Evolutionary conservation across 2,888 invertebrate genomes (phyloP).

Genomic region (Ochlodes sylvanus): DNA sequence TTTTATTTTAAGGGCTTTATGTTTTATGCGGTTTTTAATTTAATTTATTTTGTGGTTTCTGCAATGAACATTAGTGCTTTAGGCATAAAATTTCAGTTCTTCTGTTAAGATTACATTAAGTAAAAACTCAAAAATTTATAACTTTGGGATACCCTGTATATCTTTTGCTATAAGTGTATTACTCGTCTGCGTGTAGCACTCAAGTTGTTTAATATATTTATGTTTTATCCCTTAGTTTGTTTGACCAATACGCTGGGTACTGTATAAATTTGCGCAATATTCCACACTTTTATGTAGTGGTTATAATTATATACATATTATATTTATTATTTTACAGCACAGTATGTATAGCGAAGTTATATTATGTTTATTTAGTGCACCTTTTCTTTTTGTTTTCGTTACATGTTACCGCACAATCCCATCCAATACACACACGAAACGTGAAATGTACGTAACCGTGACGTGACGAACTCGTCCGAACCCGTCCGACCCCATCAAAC

Average conservation of each 20-base stretch:
- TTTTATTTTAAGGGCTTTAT: neutral
- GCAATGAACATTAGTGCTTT: neutral
- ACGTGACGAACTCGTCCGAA: conserved; percentile 55
- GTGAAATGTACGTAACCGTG: conserved; percentile 53
- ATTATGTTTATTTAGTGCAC: conserved; percentile 84
- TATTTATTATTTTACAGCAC: conserved; percentile 52
- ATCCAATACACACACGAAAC: conserved; percentile 73
- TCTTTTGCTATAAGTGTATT: neutral
- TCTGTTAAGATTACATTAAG: no score
- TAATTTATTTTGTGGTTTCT: no score
- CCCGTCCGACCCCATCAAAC: conserved; percentile 38
- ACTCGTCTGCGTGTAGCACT: conserved; percentile 8
- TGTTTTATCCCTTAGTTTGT: conserved; percentile 3
- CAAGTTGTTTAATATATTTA: conserved; percentile 3
- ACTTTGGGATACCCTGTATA: neutral
- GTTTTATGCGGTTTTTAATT: neutral
- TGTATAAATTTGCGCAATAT: conserved; percentile 22
- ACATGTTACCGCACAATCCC: conserved; percentile 83
- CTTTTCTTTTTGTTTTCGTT: conserved; percentile 83
- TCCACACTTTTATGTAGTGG: conserved; percentile 19
- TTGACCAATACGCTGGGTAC: conserved; percentile 16
- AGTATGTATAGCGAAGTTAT: conserved; percentile 55
- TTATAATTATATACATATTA: conserved; percentile 41
- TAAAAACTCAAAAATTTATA: neutral
- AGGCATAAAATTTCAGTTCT: no score